Evolutionary conservation across 35 echinoderm and acorn worm species (phyloP), one percentile per base, ranked within the genome.

Genomic region (Acanthaster planci): DNA sequence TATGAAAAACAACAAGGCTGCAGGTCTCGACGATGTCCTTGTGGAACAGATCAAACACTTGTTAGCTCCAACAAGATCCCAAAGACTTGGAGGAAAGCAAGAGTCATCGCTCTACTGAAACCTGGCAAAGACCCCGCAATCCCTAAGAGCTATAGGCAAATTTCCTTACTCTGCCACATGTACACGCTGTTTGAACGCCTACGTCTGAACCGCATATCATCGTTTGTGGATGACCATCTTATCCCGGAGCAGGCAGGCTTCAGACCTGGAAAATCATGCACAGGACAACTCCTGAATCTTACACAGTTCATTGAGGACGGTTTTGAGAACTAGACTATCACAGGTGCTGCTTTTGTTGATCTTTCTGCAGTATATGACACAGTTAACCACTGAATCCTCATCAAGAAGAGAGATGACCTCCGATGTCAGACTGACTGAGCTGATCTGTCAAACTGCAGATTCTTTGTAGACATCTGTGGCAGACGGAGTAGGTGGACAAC

Each of bases 71-170:
- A 85, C 67, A 85, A 31, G 21, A 60, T 90, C 44, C 75, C 81
- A 51, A 84, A 85, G 38, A 76, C 84, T 0, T 90, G 88, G 88
- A 90, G 51, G 88, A 90, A 90, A 56, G 23, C 80, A 22, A 75
- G 39, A 38, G 57, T 90, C 9, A 39, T 79, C 23, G 60, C 55
- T 14, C 15, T 42, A 53, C 42, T 53, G 21, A 16, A 89, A 72
- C 80, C 87, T n/a, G n/a, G n/a, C n/a, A n/a, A n/a, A 79, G 44
- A 17, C 72, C 21, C 1, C 8, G 38, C 64, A 51, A 10, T 51
- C 77, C 50, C 60, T 44, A 76, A 42, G 75, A 39, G 60, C 84
- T 29, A 86, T 51, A 57, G 34, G 51, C 32, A 60, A 40, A 38
- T 37, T 68, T 86, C 75, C 84, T 23, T 86, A 40, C 64, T 77